Base-by-base conservation (phyloP, 2,797 vertebrate species). In the Eulemur rubriventer region DNA sequence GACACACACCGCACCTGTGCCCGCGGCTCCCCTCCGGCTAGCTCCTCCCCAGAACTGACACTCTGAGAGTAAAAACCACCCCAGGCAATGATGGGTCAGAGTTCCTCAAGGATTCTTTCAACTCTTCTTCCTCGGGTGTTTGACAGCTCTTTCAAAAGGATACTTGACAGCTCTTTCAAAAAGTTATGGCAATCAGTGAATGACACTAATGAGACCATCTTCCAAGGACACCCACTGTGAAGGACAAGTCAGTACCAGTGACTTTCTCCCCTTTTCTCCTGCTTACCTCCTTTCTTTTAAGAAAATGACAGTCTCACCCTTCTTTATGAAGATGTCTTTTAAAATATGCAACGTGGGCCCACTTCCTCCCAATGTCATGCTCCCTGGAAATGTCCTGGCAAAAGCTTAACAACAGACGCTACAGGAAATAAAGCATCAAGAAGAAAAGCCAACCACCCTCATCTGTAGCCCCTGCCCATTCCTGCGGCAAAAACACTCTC, bases 1-100 rank as follows among this genome's bases (percentile, higher is more conserved):
- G n/a, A 55, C 20, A 38, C 7, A 1, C 48, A 2, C 20, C 4
- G 33, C 48, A 63, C 48, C 33, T 2, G 9, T 0, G 17, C 75
- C 75, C 6, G 48, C 12, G 20, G 48, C 48, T 78, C 33, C 48
- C 72, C 48, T 78, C 20, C 7, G 1, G 48, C 48, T 33, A 52
- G 18, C 48, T 20, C 75, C 75, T 69, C 33, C 33, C 48, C 75
- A 26, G 20, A 24, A 8, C n/a, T 24, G 33, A 22, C 35, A n/a
- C 75, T 78, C 20, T 48, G 14, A 35, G 6, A 78, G 48, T 33
- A 3, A 35, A n/a, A 78, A 52, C 75, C n/a, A 35, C 24, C 11
- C 30, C 11, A 7, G 73, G 17, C 1, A 75, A 50, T 17, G 17
- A 13, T 1, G 30, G 73, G 30, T 50, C 20, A n/a, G 33, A 13